phyloP scores from a whole-genome alignment of 1,140 invertebrate species.

The Neodiprion virginianus region DNA sequence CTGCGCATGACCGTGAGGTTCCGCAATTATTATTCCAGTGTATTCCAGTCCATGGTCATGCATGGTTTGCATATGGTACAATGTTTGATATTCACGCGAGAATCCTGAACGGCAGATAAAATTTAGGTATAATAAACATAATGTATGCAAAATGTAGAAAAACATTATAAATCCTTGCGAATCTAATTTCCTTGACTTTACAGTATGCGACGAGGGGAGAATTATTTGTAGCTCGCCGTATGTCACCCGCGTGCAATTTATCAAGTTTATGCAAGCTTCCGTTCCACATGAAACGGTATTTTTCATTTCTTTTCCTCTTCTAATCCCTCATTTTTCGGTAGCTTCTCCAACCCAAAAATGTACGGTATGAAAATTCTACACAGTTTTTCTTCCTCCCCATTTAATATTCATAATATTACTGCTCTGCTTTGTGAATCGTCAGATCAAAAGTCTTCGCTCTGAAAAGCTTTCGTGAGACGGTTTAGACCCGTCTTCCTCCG shows the following conservation, averaged over 20 bases:
- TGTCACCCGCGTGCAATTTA: background rate
- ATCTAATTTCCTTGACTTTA: background rate
- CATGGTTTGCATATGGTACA: too few relatives aligned
- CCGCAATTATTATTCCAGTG: too few relatives aligned
- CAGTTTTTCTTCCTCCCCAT: background rate
- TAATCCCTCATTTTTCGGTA: background rate
- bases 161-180: too few relatives aligned
- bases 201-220: background rate
- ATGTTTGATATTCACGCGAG: too few relatives aligned
- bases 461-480: background rate
- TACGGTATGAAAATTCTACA: background rate
- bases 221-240: background rate
- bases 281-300: background rate
- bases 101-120: too few relatives aligned
- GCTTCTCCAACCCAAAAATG: background rate
- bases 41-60: too few relatives aligned
- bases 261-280: slow-evolving; percentile 2
- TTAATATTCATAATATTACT: background rate
- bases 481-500: background rate
- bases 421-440: background rate
- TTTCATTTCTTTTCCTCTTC: background rate
- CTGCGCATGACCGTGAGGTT: background rate
- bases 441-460: background rate
- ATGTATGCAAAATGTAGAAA: too few relatives aligned
- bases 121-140: too few relatives aligned